Evolutionary conservation across 1,140 invertebrate genomes (phyloP).

Genomic region (Potamilus streckersoni): DNA sequence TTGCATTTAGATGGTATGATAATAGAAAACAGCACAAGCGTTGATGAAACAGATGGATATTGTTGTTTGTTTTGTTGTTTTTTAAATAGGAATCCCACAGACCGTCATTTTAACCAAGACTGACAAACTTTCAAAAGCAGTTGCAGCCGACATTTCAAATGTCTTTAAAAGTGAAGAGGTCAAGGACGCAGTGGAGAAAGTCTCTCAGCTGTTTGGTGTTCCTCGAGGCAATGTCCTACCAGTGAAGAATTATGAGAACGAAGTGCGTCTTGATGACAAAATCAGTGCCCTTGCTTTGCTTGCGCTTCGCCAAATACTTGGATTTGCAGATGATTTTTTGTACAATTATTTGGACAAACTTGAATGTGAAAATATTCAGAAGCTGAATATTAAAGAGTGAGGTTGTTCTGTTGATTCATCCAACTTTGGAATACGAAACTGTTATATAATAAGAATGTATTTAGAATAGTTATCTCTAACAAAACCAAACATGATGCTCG

Average conservation of each 20-base stretch:
- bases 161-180: constrained; percentile 11
- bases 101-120: constrained; percentile 21
- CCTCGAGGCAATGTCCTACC: constrained; percentile 14
- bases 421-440: no score
- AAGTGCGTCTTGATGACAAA: constrained; percentile 11
- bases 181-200: constrained; percentile 11
- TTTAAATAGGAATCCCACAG: constrained; percentile 11
- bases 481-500: no score
- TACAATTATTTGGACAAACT: constrained; percentile 1
- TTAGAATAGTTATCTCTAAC: no score
- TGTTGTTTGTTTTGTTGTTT: background rate
- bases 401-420: no score
- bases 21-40: no score
- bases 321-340: constrained; percentile 22
- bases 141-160: background rate
- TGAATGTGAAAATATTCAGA: background rate
- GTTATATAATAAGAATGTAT: no score
- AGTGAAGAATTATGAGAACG: constrained; percentile 17
- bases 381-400: no score
- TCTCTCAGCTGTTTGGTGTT: constrained; percentile 14
- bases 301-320: constrained; percentile 1
- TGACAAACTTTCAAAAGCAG: constrained; percentile 9
- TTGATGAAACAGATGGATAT: no score
- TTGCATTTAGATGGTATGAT: no score
- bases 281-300: constrained; percentile 11